These are phyloP conservation scores for Cephus sareptanus DNA, from an alignment of 2,888 invertebrate species.

Conservation along the genomic window DNA sequence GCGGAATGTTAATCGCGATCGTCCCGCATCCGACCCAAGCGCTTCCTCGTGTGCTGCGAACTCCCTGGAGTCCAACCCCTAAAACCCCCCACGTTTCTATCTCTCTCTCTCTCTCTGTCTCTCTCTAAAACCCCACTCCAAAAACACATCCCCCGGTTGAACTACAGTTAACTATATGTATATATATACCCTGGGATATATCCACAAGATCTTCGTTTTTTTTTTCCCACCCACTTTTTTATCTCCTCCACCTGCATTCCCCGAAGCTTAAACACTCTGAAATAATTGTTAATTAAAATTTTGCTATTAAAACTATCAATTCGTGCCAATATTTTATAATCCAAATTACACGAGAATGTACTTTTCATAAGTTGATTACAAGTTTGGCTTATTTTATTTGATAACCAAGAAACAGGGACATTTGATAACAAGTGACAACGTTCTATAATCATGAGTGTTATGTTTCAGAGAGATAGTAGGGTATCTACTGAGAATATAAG, in stretches of 20 bases:
- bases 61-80: constrained; percentile 56
- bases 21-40: constrained; percentile 59
- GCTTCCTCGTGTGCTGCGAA: constrained; percentile 56
- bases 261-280: not conserved
- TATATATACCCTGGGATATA: not conserved
- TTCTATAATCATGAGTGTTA: not conserved
- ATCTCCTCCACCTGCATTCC: not conserved
- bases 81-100: constrained; percentile 4
- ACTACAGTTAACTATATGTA: constrained; percentile 8
- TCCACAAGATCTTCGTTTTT: not conserved
- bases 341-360: not conserved
- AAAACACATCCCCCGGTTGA: not conserved
- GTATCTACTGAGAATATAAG: not conserved
- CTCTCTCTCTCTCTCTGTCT: constrained; percentile 2
- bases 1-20: constrained; percentile 67
- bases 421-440: not conserved
- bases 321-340: not conserved
- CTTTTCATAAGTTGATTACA: not conserved
- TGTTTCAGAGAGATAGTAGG: not conserved
- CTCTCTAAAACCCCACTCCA: constrained; percentile 5
- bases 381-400: not conserved
- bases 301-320: not conserved
- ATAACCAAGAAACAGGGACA: not conserved
- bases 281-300: not conserved
- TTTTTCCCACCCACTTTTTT: not conserved